These are phyloP conservation scores for Lasius platythorax DNA, from an alignment of 2,888 invertebrate species.

Conservation along the genomic window DNA sequence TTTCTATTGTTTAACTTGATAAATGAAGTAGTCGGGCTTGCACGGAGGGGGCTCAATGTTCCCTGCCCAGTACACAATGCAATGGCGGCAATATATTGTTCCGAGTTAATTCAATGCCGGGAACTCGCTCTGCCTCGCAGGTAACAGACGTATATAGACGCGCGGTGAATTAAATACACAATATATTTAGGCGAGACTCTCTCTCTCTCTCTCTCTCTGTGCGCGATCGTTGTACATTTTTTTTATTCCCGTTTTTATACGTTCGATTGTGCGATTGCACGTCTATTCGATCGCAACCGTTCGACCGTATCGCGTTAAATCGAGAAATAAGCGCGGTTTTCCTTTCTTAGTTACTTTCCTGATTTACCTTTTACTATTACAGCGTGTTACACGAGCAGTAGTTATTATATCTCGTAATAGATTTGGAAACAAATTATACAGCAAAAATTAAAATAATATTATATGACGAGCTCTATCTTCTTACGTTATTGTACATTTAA, in stretches of 20 bases:
- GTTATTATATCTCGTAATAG: neutral
- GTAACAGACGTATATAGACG: constrained; percentile 41
- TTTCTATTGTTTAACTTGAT: constrained; percentile 82
- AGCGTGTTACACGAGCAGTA: neutral
- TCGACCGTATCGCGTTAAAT: neutral
- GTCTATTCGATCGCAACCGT: neutral
- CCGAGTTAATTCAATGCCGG: constrained; percentile 76
- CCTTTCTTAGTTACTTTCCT: neutral
- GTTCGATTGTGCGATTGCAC: constrained; percentile 7
- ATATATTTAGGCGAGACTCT: constrained; percentile 40
- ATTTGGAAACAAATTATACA: neutral
- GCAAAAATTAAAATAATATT: neutral
- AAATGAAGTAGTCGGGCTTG: constrained; percentile 81
- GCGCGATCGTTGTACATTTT: neutral
- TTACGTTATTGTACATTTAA: neutral
- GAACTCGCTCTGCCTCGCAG: constrained; percentile 63
- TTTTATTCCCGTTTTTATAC: neutral
- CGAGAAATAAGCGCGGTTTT: neutral
- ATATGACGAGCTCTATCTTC: neutral
- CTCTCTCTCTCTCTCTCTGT: neutral
- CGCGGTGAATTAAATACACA: constrained; percentile 45
- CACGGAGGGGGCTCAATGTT: constrained; percentile 67
- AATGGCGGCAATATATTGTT: constrained; percentile 75
- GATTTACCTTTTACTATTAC: neutral
- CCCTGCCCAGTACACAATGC: constrained; percentile 75